phyloP scores from a whole-genome alignment of 2,888 invertebrate genomes.

The Cephonodes hylas region DNA sequence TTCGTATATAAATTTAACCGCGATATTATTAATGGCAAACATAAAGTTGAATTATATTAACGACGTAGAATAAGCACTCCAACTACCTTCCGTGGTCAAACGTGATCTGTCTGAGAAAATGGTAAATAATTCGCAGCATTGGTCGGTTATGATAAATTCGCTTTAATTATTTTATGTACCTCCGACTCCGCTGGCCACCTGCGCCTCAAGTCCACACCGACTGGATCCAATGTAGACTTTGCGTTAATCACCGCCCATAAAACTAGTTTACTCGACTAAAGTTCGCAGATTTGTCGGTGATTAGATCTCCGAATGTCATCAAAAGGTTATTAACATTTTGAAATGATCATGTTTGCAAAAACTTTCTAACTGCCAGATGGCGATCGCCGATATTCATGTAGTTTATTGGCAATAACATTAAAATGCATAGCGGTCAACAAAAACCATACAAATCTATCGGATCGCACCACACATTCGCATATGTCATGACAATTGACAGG shows the following conservation, averaged over 20 bases:
- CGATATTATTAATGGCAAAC: background rate
- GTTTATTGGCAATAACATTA: background rate
- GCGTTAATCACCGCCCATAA: slow-evolving; percentile 10
- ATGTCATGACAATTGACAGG: slow-evolving; percentile 55
- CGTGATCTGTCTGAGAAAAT: slow-evolving; percentile 35
- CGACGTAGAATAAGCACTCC: background rate
- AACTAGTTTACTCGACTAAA: slow-evolving; percentile 1
- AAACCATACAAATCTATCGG: background rate
- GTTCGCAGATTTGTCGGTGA: background rate
- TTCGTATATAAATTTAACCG: background rate
- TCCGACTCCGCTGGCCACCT: slow-evolving; percentile 33
- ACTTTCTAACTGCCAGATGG: background rate
- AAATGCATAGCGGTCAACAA: background rate
- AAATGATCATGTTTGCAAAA: background rate
- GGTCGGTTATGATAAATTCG: slow-evolving; percentile 37
- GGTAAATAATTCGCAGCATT: slow-evolving; percentile 32
- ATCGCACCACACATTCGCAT: slow-evolving; percentile 23
- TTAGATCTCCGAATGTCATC: background rate
- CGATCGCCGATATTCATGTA: background rate
- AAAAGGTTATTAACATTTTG: background rate
- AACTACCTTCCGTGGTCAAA: slow-evolving; percentile 26
- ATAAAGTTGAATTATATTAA: background rate
- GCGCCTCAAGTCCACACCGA: slow-evolving; percentile 27
- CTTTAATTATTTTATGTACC: slow-evolving; percentile 29
- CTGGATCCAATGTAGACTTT: slow-evolving; percentile 19